phyloP scores from a whole-genome alignment of 2,888 invertebrate genomes.

The Blastobasis lacticolella region DNA sequence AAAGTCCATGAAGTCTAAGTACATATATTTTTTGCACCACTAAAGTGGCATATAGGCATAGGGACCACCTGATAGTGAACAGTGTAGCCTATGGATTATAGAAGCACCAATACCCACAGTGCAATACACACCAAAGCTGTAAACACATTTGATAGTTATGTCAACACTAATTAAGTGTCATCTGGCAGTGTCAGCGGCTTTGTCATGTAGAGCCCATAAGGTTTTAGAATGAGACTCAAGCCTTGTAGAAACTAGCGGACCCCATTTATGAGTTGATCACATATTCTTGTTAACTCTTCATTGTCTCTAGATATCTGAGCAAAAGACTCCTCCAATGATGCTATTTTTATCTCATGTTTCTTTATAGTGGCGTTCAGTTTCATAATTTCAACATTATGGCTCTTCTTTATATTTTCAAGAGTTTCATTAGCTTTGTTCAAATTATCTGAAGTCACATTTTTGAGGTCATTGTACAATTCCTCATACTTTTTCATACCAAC shows the following conservation, averaged over 20 bases:
- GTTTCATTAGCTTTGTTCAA: constrained; percentile 84
- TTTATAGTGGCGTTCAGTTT: constrained; percentile 89
- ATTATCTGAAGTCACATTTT: constrained; percentile 88
- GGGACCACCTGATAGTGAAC: too few species aligned
- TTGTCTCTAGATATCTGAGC: constrained; percentile 92
- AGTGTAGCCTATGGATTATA: neutral
- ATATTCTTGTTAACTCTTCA: constrained; percentile 89
- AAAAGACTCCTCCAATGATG: constrained; percentile 86
- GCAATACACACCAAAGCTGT: neutral
- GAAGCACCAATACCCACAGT: constrained; percentile 7
- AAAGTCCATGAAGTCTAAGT: neutral
- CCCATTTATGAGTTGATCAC: constrained; percentile 90
- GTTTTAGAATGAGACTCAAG: neutral
- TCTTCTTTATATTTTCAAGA: constrained; percentile 80
- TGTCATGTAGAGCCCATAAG: neutral
- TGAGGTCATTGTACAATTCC: constrained; percentile 86
- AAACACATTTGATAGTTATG: neutral
- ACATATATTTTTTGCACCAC: too few species aligned
- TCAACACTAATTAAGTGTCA: too few species aligned
- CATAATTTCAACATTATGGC: constrained; percentile 84
- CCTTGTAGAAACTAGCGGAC: constrained; percentile 31
- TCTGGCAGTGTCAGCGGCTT: too few species aligned
- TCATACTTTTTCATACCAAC: constrained; percentile 82
- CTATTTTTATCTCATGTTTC: constrained; percentile 89
- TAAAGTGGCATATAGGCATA: too few species aligned